Evolutionary conservation across 1,140 invertebrate genomes (phyloP).

Genomic region (Caerostris extrusa): DNA sequence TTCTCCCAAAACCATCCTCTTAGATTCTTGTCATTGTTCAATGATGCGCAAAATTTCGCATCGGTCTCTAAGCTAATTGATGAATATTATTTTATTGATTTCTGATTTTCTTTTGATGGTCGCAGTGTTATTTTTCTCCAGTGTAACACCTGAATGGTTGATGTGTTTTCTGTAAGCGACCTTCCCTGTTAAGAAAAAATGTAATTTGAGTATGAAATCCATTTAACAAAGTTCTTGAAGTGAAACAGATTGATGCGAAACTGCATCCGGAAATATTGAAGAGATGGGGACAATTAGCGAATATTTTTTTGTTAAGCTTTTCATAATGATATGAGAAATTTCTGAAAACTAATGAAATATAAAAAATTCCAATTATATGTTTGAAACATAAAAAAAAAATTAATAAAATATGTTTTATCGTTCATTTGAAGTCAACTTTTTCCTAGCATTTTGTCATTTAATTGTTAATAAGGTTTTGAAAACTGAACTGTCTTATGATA

Average conservation of each 20-base stretch:
- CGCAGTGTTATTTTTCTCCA: background rate
- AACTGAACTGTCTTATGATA: no score
- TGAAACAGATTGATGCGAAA: background rate
- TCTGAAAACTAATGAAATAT: no score
- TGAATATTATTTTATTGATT: slow-evolving; percentile 12
- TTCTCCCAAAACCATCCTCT: background rate
- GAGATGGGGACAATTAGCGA: no score
- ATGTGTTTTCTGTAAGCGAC: background rate
- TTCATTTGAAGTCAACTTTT: no score
- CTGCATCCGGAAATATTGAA: background rate
- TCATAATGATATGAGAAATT: no score
- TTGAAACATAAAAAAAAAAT: no score
- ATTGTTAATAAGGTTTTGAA: no score
- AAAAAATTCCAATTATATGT: no score
- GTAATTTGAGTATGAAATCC: background rate
- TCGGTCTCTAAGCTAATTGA: background rate
- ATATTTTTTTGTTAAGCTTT: no score
- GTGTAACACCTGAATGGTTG: background rate
- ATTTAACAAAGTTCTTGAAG: background rate
- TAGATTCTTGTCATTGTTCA: background rate
- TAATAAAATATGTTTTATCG: no score
- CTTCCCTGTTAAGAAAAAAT: background rate
- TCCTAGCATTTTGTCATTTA: no score
- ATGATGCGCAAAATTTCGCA: background rate
- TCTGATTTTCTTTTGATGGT: slow-evolving; percentile 13